phyloP scores from a whole-genome alignment of 2,888 invertebrate species.

The Spilarctia lutea region DNA sequence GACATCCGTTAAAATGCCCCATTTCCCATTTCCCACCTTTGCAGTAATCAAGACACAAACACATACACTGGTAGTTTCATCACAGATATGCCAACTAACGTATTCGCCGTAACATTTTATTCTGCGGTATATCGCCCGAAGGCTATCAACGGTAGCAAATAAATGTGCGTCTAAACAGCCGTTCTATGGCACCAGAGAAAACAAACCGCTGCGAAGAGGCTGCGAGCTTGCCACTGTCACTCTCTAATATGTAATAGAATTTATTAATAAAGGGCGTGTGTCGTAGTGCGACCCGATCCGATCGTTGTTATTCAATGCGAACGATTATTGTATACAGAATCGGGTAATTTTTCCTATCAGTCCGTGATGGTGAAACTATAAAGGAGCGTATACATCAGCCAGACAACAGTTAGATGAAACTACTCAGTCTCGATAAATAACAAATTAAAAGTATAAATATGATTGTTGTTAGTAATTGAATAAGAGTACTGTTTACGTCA shows the following conservation, averaged over 20 bases:
- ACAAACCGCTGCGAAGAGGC: conserved; percentile 27
- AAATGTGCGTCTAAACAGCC: conserved; percentile 34
- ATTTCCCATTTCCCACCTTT: neutral
- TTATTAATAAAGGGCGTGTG: conserved; percentile 53
- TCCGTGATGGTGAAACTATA: conserved; percentile 18
- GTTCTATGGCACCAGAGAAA: conserved; percentile 24
- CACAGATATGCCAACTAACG: neutral
- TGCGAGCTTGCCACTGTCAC: conserved; percentile 10
- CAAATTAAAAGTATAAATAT: too few relatives aligned
- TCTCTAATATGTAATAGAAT: conserved; percentile 49
- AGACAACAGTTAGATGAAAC: neutral
- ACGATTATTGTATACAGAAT: conserved; percentile 57
- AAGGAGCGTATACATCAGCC: neutral
- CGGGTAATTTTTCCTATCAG: conserved; percentile 53
- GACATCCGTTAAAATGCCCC: neutral
- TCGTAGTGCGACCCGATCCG: conserved; percentile 31
- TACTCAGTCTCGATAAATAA: too few relatives aligned
- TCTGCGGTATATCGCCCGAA: conserved; percentile 1
- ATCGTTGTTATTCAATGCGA: conserved; percentile 58
- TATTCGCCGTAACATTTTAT: conserved; percentile 6
- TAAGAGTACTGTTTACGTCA: too few relatives aligned
- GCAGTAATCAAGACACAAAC: conserved; percentile 1
- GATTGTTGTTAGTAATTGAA: too few relatives aligned
- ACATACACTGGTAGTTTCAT: neutral
- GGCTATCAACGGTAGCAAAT: conserved; percentile 25